Percentiles rank a stretch among this genome's conserved stretches.
Evolutionary conservation across 2,888 invertebrate species (phyloP).

Genomic region (Perizoma affinitatum): DNA sequence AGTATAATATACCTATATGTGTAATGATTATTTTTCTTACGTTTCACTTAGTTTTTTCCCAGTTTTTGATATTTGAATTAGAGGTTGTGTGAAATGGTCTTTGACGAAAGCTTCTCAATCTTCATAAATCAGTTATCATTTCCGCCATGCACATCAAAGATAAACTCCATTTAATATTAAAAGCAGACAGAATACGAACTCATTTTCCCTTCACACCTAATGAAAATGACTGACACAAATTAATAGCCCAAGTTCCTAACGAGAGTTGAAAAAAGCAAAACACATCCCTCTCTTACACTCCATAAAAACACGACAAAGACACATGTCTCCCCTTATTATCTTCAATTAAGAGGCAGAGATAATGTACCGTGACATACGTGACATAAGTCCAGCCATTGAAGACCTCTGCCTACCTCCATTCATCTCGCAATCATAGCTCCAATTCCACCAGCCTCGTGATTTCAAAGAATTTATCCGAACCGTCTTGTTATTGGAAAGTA

Average conservation of each 20-base stretch:
- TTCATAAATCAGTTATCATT: constrained; percentile 28
- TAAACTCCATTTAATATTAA: constrained; percentile 29
- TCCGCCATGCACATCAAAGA: constrained; percentile 26
- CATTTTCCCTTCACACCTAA: constrained; percentile 40
- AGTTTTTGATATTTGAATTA: no score
- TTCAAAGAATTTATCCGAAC: constrained; percentile 51
- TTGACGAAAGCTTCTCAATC: constrained; percentile 1
- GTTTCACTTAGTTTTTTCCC: no score
- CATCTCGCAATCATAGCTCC: constrained; percentile 46
- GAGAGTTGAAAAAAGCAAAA: constrained; percentile 68
- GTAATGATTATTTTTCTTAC: no score
- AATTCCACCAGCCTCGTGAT: constrained; percentile 49
- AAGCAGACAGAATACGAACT: constrained; percentile 31
- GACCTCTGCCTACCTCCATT: constrained; percentile 42
- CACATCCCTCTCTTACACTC: constrained; percentile 73
- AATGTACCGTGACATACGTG: constrained; percentile 78
- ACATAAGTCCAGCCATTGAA: constrained; percentile 52
- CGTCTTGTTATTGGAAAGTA: constrained; percentile 42
- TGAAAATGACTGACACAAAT: constrained; percentile 63
- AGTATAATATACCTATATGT: no score
- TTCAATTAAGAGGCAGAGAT: constrained; percentile 82
- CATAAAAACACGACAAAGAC: constrained; percentile 82
- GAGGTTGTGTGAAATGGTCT: no score
- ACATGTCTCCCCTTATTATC: constrained; percentile 82
- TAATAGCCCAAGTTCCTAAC: constrained; percentile 67